Base-by-base conservation (phyloP, 37 sponge, comb jelly and placozoan genomes). In the Corticium candelabrum region DNA sequence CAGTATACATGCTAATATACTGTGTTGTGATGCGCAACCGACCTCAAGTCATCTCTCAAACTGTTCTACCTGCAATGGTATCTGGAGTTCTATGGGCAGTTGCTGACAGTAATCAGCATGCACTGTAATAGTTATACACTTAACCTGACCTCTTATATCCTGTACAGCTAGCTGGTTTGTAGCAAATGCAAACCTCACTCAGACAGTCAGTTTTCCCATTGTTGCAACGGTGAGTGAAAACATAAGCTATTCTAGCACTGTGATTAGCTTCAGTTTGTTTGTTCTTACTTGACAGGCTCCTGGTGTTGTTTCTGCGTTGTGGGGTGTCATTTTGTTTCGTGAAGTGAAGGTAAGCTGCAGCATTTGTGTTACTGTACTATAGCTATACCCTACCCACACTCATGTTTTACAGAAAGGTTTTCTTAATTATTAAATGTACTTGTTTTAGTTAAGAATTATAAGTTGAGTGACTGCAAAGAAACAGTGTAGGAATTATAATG, bases 11-110 rank as follows among this genome's bases (percentile, higher is more conserved):
- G 40, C 37, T 85, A 0, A 37, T 84, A 32, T 93, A 93, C 79
- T 69, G 77, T 41, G 37, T 70, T 2, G 34, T 80, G 36, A 85
- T 39, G 67, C 1, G 35, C 70, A 93, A 89, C 88, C 86, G 77
- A 39, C 94, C 94, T 15, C 68, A 34, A 41, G 81, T 93, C 41
- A 84, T 88, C 83, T 86, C 90, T 3, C 78, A 82, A 37, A 78
- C 78, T 35, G 82, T 89, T 34, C 74, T 93, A 1, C 94, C 94
- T 40, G 94, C 85, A 31, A 78, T 93, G 4, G 38, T 89, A 33
- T 86, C 87, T 2, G 94, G 94, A 0, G 86, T 89, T 76, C 84
- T 93, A 78, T 93, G 94, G 94, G 91, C 88, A 31, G 85, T 91
- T 32, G 94, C 94, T 21, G 86, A 84, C 70, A 32, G 90, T 87